A percentile compares a stretch with the other conserved stretches of the same genome.
Evolutionary conservation across 2,113 vertebrate species (phyloP).

Genomic region (Scalopus aquaticus): DNA sequence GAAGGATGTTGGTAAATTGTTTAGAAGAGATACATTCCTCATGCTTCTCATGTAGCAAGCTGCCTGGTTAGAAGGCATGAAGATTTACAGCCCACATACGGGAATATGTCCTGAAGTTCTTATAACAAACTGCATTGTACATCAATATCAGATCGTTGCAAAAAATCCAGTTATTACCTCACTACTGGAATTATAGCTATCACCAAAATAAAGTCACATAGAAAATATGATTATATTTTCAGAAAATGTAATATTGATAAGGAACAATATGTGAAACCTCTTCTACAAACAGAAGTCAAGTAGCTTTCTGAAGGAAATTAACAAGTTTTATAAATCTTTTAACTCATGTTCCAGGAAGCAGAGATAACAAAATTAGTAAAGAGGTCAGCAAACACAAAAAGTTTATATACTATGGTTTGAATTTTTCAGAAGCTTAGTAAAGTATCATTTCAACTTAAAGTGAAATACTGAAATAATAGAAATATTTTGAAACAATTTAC

Average conservation of each 20-base stretch:
- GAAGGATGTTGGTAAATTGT: background rate
- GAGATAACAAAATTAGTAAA: background rate
- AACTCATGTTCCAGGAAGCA: slow-evolving; percentile 10
- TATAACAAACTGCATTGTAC: background rate
- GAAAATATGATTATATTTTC: background rate
- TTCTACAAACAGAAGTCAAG: background rate
- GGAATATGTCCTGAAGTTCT: background rate
- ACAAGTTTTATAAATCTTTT: slow-evolving; percentile 3
- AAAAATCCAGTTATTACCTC: background rate
- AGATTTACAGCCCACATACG: background rate
- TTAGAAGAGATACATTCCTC: background rate
- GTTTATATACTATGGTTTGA: background rate
- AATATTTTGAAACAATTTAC: background rate
- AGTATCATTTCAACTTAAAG: background rate
- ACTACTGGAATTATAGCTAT: background rate
- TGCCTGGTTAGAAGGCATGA: background rate
- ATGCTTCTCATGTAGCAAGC: background rate
- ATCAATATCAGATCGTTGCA: background rate
- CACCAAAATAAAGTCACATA: slow-evolving; percentile 11
- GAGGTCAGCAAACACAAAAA: background rate
- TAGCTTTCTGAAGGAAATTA: background rate
- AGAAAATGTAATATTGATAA: slow-evolving; percentile 18
- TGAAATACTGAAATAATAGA: slow-evolving; percentile 23
- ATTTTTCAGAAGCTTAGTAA: slow-evolving; percentile 34
- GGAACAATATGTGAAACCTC: background rate